Percentiles rank a stretch among this genome's conserved stretches.
Evolutionary conservation across 2,888 invertebrate genomes (phyloP).

Genomic region (Drosophila recens): DNA sequence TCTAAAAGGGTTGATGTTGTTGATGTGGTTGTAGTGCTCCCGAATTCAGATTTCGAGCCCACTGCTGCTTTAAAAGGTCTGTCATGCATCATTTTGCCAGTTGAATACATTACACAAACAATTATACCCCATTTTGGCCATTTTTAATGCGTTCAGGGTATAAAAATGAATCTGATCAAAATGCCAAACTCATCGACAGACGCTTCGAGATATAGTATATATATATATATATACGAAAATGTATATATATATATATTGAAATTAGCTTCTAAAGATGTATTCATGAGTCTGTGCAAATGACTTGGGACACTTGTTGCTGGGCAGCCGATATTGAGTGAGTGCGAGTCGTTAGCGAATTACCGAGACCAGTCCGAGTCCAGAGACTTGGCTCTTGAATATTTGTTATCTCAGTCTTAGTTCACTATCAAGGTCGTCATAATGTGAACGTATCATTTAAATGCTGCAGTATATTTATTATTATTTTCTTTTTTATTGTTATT

Average conservation of each 20-base stretch:
- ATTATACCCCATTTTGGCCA: too few relatives aligned
- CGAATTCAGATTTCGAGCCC: too few relatives aligned
- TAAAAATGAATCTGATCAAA: constrained; percentile 13
- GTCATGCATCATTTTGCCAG: too few relatives aligned
- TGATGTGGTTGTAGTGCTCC: too few relatives aligned
- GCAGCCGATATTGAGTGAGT: background rate
- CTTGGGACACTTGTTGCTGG: constrained; percentile 38
- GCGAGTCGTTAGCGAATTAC: background rate
- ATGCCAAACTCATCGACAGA: constrained; percentile 19
- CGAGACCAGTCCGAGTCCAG: background rate
- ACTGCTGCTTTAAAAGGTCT: too few relatives aligned
- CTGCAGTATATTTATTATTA: constrained; percentile 12
- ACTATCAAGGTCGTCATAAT: constrained; percentile 43
- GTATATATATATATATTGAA: background rate
- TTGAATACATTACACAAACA: too few relatives aligned
- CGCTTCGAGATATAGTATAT: constrained; percentile 10
- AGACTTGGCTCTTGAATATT: background rate
- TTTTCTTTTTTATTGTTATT: constrained; percentile 4
- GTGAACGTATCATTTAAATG: constrained; percentile 9
- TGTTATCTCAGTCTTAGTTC: constrained; percentile 23
- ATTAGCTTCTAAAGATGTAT: constrained; percentile 5
- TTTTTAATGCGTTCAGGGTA: background rate
- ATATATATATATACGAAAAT: constrained; percentile 1
- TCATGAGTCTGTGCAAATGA: constrained; percentile 6
- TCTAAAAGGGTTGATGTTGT: too few relatives aligned